Base-by-base conservation (phyloP, 2,797 vertebrate species). In the Mallotus villosus region DNA sequence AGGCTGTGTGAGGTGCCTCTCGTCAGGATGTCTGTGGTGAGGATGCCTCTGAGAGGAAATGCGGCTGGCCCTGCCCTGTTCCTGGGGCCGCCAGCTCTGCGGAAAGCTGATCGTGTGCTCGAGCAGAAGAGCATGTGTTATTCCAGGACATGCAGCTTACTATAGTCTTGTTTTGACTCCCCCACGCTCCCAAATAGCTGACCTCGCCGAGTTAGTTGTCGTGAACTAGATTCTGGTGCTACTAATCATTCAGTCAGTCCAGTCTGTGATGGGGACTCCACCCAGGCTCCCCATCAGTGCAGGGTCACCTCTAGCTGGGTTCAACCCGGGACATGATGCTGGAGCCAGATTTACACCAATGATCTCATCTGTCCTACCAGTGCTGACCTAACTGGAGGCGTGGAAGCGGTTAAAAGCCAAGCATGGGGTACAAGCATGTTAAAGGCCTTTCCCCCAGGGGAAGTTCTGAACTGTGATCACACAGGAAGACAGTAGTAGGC, bases 401-500 rank as follows among this genome's bases (percentile, higher is more conserved):
- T 22, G 22, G 11, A 49, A 22, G 32, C 5, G 2, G 63, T 24
- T 63, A 32, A 8, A 49, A 6, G 16, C 24, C 41, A 14, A 6
- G 41, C 5, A 51, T 32, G 51, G 12, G 63, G 6, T 19, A 29
- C 27, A 62, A 12, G 29, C 62, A 34, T 9, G 27, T 41, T 12
- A 21, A 9, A n/a, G 62, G 16, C 61, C 17, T 63, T 16, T 19
- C 19, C 61, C 32, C 3, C 22, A 46, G 21, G 46, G 63, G 37
- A 65, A 24, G 6, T 58, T 25, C 76, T 71, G 72, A 51, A 61
- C 68, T 41, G 68, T 34, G 67, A 64, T 32, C 61, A 75, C 78
- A 78, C 76, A 84, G 82, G 82, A 84, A 80, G 80, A 77, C 53
- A 78, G 78, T 76, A 78, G 62, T 24, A 9, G 57, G 51, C 68